Evolutionary conservation across 2,113 vertebrate species (phyloP).

Genomic region (Trinectes maculatus): DNA sequence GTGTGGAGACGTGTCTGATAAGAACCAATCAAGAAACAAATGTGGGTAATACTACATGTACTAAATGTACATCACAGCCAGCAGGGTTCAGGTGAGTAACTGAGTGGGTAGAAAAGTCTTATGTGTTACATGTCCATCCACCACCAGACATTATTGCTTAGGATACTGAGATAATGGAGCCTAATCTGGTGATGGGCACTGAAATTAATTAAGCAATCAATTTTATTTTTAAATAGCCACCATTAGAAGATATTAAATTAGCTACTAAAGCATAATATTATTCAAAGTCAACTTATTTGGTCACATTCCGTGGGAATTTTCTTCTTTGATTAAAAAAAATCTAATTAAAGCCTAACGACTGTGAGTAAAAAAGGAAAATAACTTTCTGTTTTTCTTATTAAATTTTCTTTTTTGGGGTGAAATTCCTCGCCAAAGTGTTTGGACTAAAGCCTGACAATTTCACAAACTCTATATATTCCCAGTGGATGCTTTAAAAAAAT

Average conservation of each 20-base stretch:
- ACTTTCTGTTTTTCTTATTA: neutral
- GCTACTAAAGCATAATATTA: neutral
- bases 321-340: neutral
- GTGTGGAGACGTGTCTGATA: too few species aligned
- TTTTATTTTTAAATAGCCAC: too few species aligned
- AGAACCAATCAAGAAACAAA: too few species aligned
- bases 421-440: neutral
- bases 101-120: too few species aligned
- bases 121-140: too few species aligned
- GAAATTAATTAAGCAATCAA: neutral
- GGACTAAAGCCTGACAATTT: conserved; percentile 29
- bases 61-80: too few species aligned
- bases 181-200: neutral
- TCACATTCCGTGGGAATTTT: neutral
- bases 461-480: conserved; percentile 35
- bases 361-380: neutral
- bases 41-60: too few species aligned
- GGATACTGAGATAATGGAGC: neutral
- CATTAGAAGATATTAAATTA: neutral
- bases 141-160: too few species aligned
- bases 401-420: neutral
- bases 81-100: too few species aligned
- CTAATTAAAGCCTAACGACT: neutral
- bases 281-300: too few species aligned
- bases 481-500: conserved; percentile 10